Conservation (phyloP, 2,888 invertebrate genomes). For the Scaptodrosophila latifasciaeformis region DNA sequence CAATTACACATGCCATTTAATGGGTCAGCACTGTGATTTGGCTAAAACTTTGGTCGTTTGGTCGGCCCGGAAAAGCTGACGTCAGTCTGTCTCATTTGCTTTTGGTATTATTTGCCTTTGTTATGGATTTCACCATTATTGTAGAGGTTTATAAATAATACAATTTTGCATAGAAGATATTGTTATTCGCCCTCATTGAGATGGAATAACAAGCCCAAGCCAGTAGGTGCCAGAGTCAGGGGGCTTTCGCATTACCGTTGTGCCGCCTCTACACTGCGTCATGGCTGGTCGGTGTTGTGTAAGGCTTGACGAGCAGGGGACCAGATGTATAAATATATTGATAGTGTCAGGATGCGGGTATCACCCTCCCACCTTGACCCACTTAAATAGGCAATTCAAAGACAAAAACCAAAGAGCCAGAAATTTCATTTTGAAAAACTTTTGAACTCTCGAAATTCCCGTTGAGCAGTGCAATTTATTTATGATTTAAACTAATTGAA, state of each 20-base stretch:
- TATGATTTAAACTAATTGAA: no score
- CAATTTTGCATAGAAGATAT: slow-evolving; percentile 14
- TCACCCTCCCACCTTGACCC: slow-evolving; percentile 1
- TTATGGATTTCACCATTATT: no score
- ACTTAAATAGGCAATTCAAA: not conserved
- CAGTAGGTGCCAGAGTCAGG: not conserved
- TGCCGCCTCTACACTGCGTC: slow-evolving; percentile 28
- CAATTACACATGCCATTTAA: not conserved
- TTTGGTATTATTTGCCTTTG: no score
- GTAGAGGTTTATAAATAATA: slow-evolving; percentile 36
- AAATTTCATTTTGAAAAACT: no score
- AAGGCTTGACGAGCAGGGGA: not conserved
- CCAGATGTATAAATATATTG: no score
- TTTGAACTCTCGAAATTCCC: no score
- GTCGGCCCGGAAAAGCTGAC: no score
- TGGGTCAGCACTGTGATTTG: not conserved
- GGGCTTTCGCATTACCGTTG: not conserved
- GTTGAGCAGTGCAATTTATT: no score
- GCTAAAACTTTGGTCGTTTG: no score
- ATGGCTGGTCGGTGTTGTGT: slow-evolving; percentile 10
- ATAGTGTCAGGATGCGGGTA: not conserved
- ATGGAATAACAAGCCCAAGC: slow-evolving; percentile 19
- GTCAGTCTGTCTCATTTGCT: no score
- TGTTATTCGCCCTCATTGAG: slow-evolving; percentile 26
- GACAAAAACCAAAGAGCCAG: not conserved